Evolutionary conservation across 2,888 invertebrate species (phyloP).

Genomic region (Heliconius hortense): DNA sequence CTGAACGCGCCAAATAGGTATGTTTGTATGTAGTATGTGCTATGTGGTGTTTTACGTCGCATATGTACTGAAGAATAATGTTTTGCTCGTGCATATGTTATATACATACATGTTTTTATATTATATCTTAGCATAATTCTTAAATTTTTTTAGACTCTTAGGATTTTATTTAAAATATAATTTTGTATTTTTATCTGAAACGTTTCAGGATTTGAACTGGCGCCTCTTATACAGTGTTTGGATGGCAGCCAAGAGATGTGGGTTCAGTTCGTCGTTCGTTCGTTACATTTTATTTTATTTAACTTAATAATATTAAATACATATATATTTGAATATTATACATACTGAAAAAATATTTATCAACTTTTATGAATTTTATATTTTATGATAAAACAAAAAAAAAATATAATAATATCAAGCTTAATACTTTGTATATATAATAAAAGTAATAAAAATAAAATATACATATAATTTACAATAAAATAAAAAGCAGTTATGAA

Average conservation of each 20-base stretch:
- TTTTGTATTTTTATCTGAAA: neutral
- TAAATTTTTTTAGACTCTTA: neutral
- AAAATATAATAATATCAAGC: too few relatives aligned
- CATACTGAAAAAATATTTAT: too few relatives aligned
- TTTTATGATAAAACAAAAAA: neutral
- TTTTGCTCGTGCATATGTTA: slow-evolving; percentile 2
- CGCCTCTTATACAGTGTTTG: neutral
- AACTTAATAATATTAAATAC: too few relatives aligned
- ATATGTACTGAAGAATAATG: slow-evolving; percentile 29
- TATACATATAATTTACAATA: too few relatives aligned
- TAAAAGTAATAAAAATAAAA: too few relatives aligned
- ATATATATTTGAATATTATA: neutral
- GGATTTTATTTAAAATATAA: neutral
- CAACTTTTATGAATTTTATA: neutral
- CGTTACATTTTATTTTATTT: too few relatives aligned
- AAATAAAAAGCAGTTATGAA: too few relatives aligned
- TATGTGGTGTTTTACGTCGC: slow-evolving; percentile 32
- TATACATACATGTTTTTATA: neutral
- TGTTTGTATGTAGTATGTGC: slow-evolving; percentile 17
- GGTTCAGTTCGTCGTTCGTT: neutral
- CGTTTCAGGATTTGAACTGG: neutral
- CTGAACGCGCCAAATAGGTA: slow-evolving; percentile 30
- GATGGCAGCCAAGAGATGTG: neutral
- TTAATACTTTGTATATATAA: too few relatives aligned
- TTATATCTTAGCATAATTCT: neutral